phyloP scores from a whole-genome alignment of 1,140 invertebrate species.

The Carposina sasakii region DNA sequence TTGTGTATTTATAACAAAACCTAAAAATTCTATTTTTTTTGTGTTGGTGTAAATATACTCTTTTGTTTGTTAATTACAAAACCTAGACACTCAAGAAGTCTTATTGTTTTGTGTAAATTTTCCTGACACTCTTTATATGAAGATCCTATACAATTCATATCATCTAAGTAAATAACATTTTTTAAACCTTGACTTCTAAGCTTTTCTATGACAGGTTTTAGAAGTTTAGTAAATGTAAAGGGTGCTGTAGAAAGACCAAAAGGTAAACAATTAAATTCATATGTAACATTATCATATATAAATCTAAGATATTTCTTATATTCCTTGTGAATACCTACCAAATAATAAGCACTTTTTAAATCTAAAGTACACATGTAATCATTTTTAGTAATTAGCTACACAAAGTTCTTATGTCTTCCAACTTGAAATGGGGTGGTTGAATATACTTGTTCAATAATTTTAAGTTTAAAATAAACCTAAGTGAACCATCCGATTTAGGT shows the following conservation, averaged over 20 bases:
- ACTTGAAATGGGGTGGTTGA: no score
- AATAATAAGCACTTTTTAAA: conserved; percentile 9
- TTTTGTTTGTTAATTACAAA: conserved; percentile 10
- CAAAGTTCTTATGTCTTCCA: conserved; percentile 11
- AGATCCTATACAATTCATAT: conserved; percentile 2
- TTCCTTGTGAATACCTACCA: neutral
- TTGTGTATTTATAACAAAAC: neutral
- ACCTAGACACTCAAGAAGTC: neutral
- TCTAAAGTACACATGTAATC: conserved; percentile 2
- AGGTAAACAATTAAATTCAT: conserved; percentile 7
- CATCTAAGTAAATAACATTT: conserved; percentile 6
- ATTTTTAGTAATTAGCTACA: neutral
- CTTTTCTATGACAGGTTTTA: neutral
- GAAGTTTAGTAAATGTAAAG: conserved; percentile 10
- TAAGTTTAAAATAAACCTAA: no score
- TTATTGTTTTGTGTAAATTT: neutral
- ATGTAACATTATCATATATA: neutral
- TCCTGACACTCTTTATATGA: conserved; percentile 1
- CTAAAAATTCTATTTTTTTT: conserved; percentile 1
- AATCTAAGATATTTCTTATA: conserved; percentile 7
- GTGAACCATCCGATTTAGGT: no score
- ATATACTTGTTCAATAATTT: no score
- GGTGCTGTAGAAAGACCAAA: conserved; percentile 6
- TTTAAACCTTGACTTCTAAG: conserved; percentile 1
- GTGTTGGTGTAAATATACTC: conserved; percentile 1